Percentiles rank a stretch among this genome's conserved stretches.
Conservation (phyloP, 2,797 vertebrate genomes). For the Thaleichthys pacificus region DNA sequence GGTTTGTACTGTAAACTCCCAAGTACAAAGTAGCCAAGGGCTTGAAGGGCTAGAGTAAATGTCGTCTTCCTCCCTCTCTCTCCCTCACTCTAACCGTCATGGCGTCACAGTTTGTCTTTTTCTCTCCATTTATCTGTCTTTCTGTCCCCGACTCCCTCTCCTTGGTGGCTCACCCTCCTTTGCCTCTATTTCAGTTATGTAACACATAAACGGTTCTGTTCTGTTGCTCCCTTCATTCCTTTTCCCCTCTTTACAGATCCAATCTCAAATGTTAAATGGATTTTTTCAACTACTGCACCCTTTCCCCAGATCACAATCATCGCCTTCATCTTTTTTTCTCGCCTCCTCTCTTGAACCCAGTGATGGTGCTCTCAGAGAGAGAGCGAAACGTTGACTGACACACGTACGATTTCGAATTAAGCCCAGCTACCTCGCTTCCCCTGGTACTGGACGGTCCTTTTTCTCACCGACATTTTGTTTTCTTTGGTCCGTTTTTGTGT, state of each 20-base stretch:
- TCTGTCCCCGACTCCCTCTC: slow-evolving; percentile 17
- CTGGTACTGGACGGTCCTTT: slow-evolving; percentile 1
- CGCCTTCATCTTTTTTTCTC: slow-evolving; percentile 25
- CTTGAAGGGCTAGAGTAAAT: slow-evolving; percentile 30
- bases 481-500: background rate
- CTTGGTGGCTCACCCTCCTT: slow-evolving; percentile 27
- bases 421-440: slow-evolving; percentile 6
- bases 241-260: slow-evolving; percentile 33
- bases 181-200: slow-evolving; percentile 40
- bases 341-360: slow-evolving; percentile 33
- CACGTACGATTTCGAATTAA: slow-evolving; percentile 18
- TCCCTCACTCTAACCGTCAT: background rate
- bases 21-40: slow-evolving; percentile 18
- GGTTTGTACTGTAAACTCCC: slow-evolving; percentile 14
- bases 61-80: slow-evolving; percentile 11
- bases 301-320: slow-evolving; percentile 46
- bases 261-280: slow-evolving; percentile 39
- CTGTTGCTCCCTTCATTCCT: slow-evolving; percentile 17
- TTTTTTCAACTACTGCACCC: slow-evolving; percentile 29
- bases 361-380: slow-evolving; percentile 29
- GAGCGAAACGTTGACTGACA: slow-evolving; percentile 16
- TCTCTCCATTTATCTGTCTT: background rate
- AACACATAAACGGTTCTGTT: slow-evolving; percentile 51
- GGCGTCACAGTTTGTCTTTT: slow-evolving; percentile 31
- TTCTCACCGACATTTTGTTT: slow-evolving; percentile 27